Evolutionary conservation across 2,113 vertebrate species (phyloP).

Genomic region (Scophthalmus maximus): DNA sequence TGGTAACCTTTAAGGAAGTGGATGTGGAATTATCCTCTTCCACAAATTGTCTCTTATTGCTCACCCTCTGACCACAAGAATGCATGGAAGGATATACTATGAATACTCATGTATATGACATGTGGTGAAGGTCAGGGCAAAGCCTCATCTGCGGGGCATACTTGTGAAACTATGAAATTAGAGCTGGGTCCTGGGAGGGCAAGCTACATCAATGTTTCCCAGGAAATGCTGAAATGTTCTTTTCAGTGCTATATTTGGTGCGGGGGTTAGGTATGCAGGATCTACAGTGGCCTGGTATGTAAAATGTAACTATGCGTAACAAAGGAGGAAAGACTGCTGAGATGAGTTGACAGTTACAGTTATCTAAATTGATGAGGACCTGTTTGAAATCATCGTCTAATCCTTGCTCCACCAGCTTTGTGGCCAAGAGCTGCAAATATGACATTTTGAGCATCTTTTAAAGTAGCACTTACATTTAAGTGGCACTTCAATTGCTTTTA

Average conservation of each 20-base stretch:
- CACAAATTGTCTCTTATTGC: slow-evolving; percentile 71
- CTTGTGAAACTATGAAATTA: not conserved
- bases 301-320: not conserved
- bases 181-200: not conserved
- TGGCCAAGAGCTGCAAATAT: not conserved
- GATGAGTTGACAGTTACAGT: too few relatives aligned
- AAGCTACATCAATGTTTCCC: not conserved
- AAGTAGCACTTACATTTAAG: not conserved
- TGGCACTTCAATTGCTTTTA: not conserved
- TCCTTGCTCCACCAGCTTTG: not conserved
- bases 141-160: slow-evolving; percentile 10
- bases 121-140: slow-evolving; percentile 27
- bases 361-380: not conserved
- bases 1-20: slow-evolving; percentile 56
- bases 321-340: not conserved
- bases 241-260: not conserved
- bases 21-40: slow-evolving; percentile 75
- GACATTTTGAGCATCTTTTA: not conserved
- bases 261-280: not conserved
- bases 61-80: slow-evolving; percentile 46
- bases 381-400: not conserved
- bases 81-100: slow-evolving; percentile 63
- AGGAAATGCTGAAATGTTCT: not conserved
- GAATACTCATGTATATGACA: slow-evolving; percentile 36
- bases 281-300: not conserved